Evolutionary conservation across 1,140 invertebrate genomes (phyloP).

Genomic region (Drosophila azteca): DNA sequence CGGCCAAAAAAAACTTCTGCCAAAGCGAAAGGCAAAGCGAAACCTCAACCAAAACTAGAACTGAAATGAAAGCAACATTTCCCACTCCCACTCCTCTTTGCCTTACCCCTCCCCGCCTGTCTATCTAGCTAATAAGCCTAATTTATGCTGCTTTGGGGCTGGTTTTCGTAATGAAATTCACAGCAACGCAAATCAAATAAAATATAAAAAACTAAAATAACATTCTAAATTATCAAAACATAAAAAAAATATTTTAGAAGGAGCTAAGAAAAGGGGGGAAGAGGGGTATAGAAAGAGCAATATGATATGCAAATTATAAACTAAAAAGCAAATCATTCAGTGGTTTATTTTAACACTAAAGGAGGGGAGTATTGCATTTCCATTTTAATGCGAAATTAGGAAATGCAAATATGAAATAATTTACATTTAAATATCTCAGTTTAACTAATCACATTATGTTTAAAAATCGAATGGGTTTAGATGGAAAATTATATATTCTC

Average conservation of each 20-base stretch:
- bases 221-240: slow-evolving; percentile 16
- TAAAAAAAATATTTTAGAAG: background rate
- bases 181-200: slow-evolving; percentile 35
- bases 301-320: slow-evolving; percentile 26
- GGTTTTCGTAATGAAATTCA: slow-evolving; percentile 19
- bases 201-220: slow-evolving; percentile 35
- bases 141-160: slow-evolving; percentile 53
- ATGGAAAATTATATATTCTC: too few species aligned
- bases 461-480: too few species aligned
- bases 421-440: too few species aligned
- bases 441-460: too few species aligned
- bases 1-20: slow-evolving; percentile 29
- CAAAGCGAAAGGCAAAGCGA: slow-evolving; percentile 51
- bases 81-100: too few species aligned
- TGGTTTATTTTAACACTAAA: background rate
- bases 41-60: background rate
- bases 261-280: too few species aligned
- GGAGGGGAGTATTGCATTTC: background rate
- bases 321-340: slow-evolving; percentile 17
- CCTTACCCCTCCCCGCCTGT: background rate
- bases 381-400: background rate
- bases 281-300: background rate
- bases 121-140: slow-evolving; percentile 40
- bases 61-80: slow-evolving; percentile 6
- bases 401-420: too few species aligned